phyloP scores from a whole-genome alignment of 2,888 invertebrate species.

The Standfussiana lucernea region DNA sequence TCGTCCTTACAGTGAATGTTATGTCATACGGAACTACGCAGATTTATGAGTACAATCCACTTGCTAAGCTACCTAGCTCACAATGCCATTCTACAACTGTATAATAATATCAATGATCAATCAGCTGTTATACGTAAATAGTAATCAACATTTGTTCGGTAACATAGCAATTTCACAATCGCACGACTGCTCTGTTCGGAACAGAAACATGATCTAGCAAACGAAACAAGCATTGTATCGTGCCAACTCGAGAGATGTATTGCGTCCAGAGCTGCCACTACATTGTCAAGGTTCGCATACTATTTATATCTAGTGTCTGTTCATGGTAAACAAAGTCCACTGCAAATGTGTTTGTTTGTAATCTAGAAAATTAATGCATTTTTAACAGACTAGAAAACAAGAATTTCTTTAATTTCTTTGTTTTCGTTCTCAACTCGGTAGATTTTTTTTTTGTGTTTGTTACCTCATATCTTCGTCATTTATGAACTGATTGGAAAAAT shows the following conservation, averaged over 20 bases:
- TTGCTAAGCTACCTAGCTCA: slow-evolving; percentile 8
- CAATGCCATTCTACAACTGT: slow-evolving; percentile 32
- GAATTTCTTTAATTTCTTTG: no score
- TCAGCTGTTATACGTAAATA: slow-evolving; percentile 43
- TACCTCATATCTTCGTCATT: no score
- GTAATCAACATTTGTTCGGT: slow-evolving; percentile 6
- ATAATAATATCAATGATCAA: slow-evolving; percentile 42
- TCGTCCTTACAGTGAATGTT: background rate
- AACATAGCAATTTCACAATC: slow-evolving; percentile 27
- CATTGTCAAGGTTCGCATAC: slow-evolving; percentile 56
- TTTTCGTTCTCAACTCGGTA: no score
- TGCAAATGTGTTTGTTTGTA: slow-evolving; percentile 8
- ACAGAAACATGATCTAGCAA: slow-evolving; percentile 41
- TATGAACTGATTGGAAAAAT: no score
- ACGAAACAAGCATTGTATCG: slow-evolving; percentile 71
- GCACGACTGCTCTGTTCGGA: slow-evolving; percentile 53
- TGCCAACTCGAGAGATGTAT: slow-evolving; percentile 63
- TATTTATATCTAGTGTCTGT: slow-evolving; percentile 47
- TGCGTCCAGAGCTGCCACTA: slow-evolving; percentile 28
- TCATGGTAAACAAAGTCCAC: slow-evolving; percentile 46
- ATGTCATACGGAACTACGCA: slow-evolving; percentile 11
- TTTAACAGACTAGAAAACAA: no score
- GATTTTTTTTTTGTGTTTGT: no score
- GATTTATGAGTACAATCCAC: slow-evolving; percentile 24
- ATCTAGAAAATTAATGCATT: slow-evolving; percentile 13